These are phyloP conservation scores for Eristalis arbustorum DNA, from an alignment of 2,888 invertebrate genomes.

Conservation along the genomic window DNA sequence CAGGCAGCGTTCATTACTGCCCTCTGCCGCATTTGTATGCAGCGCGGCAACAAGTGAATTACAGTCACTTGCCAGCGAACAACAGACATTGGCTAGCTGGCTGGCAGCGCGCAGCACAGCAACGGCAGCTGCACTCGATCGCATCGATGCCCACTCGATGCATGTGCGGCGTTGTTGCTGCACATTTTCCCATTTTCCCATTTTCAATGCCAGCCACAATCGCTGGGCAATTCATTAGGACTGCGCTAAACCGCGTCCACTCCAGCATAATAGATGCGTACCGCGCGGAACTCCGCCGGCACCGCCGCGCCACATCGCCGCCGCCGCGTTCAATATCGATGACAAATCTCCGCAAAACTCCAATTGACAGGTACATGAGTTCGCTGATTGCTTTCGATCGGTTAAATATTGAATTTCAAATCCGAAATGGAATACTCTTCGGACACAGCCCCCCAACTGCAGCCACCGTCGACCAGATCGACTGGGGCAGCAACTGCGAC, in stretches of 20 bases:
- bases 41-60: constrained; percentile 67
- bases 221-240: constrained; percentile 68
- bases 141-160: background rate
- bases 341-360: constrained; percentile 71
- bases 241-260: constrained; percentile 64
- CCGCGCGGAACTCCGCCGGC: background rate
- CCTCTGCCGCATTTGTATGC: constrained; percentile 61
- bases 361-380: constrained; percentile 71
- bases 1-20: constrained; percentile 16
- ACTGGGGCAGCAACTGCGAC: background rate
- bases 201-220: constrained; percentile 70
- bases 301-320: background rate
- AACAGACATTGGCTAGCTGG: constrained; percentile 50
- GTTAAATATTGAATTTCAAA: constrained; percentile 70
- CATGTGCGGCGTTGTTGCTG: constrained; percentile 15
- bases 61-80: constrained; percentile 65
- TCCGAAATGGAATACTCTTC: constrained; percentile 58
- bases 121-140: constrained; percentile 51
- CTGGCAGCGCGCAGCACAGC: constrained; percentile 66
- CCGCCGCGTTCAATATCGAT: constrained; percentile 60
- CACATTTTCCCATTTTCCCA: constrained; percentile 44
- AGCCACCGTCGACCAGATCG: background rate
- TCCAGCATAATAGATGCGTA: constrained; percentile 66
- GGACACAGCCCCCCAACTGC: constrained; percentile 20
- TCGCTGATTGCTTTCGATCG: constrained; percentile 70